phyloP scores from a whole-genome alignment of 2,888 invertebrate species.

The Mantis religiosa region DNA sequence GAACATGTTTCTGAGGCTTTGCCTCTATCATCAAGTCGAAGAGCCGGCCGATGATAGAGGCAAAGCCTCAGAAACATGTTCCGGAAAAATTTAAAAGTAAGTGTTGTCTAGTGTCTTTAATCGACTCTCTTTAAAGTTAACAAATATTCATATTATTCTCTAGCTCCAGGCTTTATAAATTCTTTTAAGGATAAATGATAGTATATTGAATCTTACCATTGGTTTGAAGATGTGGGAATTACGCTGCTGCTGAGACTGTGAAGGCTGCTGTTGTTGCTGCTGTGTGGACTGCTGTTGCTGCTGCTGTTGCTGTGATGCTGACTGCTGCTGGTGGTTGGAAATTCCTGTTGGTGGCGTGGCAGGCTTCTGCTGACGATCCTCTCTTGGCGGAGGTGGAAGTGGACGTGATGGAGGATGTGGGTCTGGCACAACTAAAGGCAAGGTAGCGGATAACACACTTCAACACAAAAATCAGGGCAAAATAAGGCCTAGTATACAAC shows the following conservation, averaged over 20 bases:
- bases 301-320: constrained; percentile 44
- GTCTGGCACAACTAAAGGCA: constrained; percentile 70
- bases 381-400: constrained; percentile 78
- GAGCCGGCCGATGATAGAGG: too few species aligned
- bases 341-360: constrained; percentile 37
- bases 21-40: too few species aligned
- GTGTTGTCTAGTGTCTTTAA: too few species aligned
- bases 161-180: too few species aligned
- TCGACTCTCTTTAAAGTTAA: too few species aligned
- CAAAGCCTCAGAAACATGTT: too few species aligned
- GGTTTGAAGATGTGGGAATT: constrained; percentile 85
- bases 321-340: constrained; percentile 52
- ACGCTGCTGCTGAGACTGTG: constrained; percentile 61
- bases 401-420: constrained; percentile 78
- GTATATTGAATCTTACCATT: constrained; percentile 57
- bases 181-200: too few species aligned
- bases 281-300: constrained; percentile 45
- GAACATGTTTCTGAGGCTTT: too few species aligned
- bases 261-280: constrained; percentile 53
- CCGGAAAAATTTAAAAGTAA: too few species aligned
- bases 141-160: too few species aligned
- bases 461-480: not conserved
- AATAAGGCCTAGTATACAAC: not conserved
- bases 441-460: constrained; percentile 8
- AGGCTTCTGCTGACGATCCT: constrained; percentile 46